A percentile compares a stretch with the other conserved stretches of the same genome.
These are phyloP conservation scores for Apomyelois bistriatella DNA, from an alignment of 2,888 invertebrate genomes.

Conservation along the genomic window DNA sequence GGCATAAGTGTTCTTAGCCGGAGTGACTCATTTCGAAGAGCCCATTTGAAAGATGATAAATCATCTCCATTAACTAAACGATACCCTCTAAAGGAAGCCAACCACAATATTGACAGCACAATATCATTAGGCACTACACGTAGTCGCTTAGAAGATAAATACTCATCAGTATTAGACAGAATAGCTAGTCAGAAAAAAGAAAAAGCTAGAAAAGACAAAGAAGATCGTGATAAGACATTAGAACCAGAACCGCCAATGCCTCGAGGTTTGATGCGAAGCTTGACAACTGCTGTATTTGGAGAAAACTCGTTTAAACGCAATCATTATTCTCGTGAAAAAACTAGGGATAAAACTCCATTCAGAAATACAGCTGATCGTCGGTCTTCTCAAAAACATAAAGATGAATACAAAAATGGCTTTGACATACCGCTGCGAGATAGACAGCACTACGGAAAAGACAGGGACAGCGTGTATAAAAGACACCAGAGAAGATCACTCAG, in stretches of 20 bases:
- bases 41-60: slow-evolving; percentile 66
- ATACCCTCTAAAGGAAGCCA: slow-evolving; percentile 70
- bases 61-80: slow-evolving; percentile 66
- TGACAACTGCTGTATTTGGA: slow-evolving; percentile 85
- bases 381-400: slow-evolving; percentile 59
- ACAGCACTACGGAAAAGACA: slow-evolving; percentile 62
- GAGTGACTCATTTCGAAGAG: slow-evolving; percentile 73
- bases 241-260: slow-evolving; percentile 79
- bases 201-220: slow-evolving; percentile 68
- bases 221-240: slow-evolving; percentile 84
- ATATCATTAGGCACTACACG: slow-evolving; percentile 79
- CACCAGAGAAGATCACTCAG: slow-evolving; percentile 80
- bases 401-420: slow-evolving; percentile 61
- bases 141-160: slow-evolving; percentile 88
- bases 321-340: slow-evolving; percentile 79
- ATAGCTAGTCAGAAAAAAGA: slow-evolving; percentile 82
- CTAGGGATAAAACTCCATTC: slow-evolving; percentile 83
- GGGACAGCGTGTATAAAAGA: slow-evolving; percentile 70
- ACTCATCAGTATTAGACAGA: slow-evolving; percentile 86
- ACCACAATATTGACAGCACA: slow-evolving; percentile 64
- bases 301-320: slow-evolving; percentile 80
- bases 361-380: slow-evolving; percentile 70
- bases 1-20: slow-evolving; percentile 60
- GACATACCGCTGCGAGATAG: slow-evolving; percentile 52
- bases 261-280: slow-evolving; percentile 82